Evolutionary conservation across 2,888 invertebrate species (phyloP).

Genomic region (Ennomos quercinarius): DNA sequence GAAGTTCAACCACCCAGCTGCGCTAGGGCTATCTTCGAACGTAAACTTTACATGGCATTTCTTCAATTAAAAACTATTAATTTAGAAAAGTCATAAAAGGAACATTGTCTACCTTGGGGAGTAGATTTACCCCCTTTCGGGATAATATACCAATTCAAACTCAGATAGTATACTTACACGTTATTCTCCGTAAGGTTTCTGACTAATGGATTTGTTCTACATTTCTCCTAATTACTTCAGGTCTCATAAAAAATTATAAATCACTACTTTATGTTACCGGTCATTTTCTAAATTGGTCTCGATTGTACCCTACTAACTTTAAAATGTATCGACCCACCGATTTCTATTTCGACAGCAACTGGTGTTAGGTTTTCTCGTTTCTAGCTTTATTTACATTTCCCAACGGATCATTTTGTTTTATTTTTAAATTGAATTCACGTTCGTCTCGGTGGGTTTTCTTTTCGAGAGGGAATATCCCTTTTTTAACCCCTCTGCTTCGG

Average conservation of each 20-base stretch:
- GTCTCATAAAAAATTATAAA: slow-evolving; percentile 10
- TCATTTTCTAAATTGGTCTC: slow-evolving; percentile 19
- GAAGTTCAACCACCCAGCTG: too few relatives aligned
- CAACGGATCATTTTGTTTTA: slow-evolving; percentile 25
- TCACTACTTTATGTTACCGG: slow-evolving; percentile 1
- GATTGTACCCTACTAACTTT: slow-evolving; percentile 10
- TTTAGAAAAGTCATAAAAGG: too few relatives aligned
- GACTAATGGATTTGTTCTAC: slow-evolving; percentile 15
- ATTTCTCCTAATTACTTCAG: slow-evolving; percentile 4
- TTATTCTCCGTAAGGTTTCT: background rate
- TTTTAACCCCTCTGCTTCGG: slow-evolving; percentile 30
- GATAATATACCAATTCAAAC: too few relatives aligned
- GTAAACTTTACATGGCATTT: too few relatives aligned
- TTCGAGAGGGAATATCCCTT: slow-evolving; percentile 22
- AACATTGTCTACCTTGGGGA: too few relatives aligned
- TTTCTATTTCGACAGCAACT: slow-evolving; percentile 1
- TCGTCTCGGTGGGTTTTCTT: slow-evolving; percentile 30
- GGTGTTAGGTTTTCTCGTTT: background rate
- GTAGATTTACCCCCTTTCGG: too few relatives aligned
- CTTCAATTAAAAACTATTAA: too few relatives aligned
- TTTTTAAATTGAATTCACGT: slow-evolving; percentile 33
- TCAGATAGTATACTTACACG: background rate
- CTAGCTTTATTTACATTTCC: slow-evolving; percentile 12
- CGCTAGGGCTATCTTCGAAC: too few relatives aligned
- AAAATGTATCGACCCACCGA: background rate